A percentile compares a stretch with the other conserved stretches of the same genome.
These are phyloP conservation scores for Hirtodrosophila alboralis DNA, from an alignment of 2,888 invertebrate species.

Conservation along the genomic window DNA sequence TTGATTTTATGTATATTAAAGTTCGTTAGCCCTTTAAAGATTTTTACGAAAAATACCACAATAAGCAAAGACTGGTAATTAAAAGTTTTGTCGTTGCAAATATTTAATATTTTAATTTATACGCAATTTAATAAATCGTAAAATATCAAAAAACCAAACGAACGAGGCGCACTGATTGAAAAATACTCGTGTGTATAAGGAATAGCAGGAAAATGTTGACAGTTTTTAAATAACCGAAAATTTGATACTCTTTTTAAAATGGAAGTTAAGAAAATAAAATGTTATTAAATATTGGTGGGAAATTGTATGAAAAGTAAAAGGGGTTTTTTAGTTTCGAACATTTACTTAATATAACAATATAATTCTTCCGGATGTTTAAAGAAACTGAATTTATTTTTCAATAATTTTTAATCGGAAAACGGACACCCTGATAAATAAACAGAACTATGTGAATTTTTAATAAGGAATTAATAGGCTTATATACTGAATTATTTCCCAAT, in stretches of 20 bases:
- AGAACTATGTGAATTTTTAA: no score
- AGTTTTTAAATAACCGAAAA: not conserved
- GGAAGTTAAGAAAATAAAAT: no score
- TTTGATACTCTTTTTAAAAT: not conserved
- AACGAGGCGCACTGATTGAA: slow-evolving; percentile 66
- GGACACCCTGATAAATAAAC: no score
- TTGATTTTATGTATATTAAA: slow-evolving; percentile 8
- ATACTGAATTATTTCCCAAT: no score
- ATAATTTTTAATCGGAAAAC: no score
- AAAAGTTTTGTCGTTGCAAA: slow-evolving; percentile 70
- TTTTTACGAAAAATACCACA: slow-evolving; percentile 30
- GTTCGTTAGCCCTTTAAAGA: slow-evolving; percentile 54
- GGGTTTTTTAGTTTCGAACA: no score
- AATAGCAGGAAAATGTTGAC: not conserved
- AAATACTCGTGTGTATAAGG: slow-evolving; percentile 33
- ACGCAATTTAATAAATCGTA: slow-evolving; percentile 80
- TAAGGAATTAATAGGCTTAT: no score
- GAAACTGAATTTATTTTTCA: no score
- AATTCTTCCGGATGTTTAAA: no score
- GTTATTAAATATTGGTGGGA: no score
- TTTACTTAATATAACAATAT: no score
- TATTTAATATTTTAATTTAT: slow-evolving; percentile 81
- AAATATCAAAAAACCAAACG: slow-evolving; percentile 50
- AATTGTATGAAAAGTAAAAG: no score
- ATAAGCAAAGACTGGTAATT: slow-evolving; percentile 62